Evolutionary conservation across 2,797 vertebrate species (phyloP).

Genomic region (Loriculus beryllinus): DNA sequence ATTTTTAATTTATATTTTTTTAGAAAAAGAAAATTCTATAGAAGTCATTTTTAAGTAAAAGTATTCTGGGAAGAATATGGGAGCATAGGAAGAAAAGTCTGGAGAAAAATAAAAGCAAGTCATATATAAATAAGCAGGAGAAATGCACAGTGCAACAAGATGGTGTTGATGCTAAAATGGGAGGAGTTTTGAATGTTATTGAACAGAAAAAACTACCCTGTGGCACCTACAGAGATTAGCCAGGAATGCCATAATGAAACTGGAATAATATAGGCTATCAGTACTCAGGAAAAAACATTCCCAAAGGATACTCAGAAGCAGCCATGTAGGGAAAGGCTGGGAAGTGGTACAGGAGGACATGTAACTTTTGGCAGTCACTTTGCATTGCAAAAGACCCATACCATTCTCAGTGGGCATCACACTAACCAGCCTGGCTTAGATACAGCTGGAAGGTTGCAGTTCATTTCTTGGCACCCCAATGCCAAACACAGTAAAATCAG

Average conservation of each 20-base stretch:
- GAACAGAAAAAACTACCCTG: neutral
- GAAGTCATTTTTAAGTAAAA: neutral
- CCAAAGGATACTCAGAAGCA: neutral
- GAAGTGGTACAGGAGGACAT: neutral
- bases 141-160: neutral
- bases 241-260: neutral
- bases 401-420: neutral
- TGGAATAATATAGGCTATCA: neutral
- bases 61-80: neutral
- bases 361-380: neutral
- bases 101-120: neutral
- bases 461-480: neutral
- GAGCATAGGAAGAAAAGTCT: neutral
- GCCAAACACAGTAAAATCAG: neutral
- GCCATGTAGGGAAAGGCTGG: neutral
- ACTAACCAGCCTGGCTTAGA: neutral
- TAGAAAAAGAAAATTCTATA: neutral
- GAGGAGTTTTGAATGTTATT: neutral
- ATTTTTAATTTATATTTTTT: neutral
- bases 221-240: neutral
- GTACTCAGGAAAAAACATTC: neutral
- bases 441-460: neutral
- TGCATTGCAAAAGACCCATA: neutral
- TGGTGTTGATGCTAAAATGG: neutral
- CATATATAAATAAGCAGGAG: neutral